These are phyloP conservation scores for Phataginus tricuspis DNA, from an alignment of 2,797 vertebrate species.

Conservation along the genomic window DNA sequence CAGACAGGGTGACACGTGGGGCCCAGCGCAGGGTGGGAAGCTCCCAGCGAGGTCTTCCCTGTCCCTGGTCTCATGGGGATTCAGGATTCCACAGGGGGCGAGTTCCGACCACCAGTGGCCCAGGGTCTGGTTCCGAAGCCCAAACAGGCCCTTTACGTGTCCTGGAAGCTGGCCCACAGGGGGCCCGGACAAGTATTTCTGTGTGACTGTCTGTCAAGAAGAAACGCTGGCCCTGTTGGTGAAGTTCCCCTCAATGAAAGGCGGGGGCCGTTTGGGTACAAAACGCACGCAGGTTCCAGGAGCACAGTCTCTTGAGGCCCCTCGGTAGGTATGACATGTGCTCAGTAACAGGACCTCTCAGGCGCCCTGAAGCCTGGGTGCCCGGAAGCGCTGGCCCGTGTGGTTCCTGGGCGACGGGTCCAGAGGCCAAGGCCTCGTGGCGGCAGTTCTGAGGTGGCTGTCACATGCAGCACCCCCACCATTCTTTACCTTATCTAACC, in stretches of 20 bases:
- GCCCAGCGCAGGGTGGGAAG: too few relatives aligned
- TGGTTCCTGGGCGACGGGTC: neutral
- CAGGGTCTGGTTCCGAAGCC: neutral
- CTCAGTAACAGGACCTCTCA: neutral
- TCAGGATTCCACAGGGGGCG: neutral
- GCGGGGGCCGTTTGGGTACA: neutral
- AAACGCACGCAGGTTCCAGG: neutral
- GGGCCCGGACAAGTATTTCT: neutral
- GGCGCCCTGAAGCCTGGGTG: neutral
- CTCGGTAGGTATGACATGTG: fast-evolving
- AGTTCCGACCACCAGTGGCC: neutral
- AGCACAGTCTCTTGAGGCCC: fast-evolving
- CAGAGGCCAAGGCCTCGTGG: fast-evolving
- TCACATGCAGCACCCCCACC: too few relatives aligned
- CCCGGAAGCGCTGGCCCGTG: neutral
- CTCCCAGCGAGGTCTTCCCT: neutral
- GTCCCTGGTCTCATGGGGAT: neutral
- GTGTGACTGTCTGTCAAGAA: neutral
- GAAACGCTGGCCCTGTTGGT: neutral
- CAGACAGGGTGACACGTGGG: too few relatives aligned
- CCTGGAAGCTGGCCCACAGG: fast-evolving
- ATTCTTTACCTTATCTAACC: neutral
- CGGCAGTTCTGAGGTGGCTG: fast-evolving
- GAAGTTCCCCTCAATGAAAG: neutral
- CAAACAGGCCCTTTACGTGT: fast-evolving